Percentiles rank a stretch among this genome's conserved stretches.
Conservation (phyloP, 2,113 vertebrate genomes). For the Terrapene triunguis region DNA sequence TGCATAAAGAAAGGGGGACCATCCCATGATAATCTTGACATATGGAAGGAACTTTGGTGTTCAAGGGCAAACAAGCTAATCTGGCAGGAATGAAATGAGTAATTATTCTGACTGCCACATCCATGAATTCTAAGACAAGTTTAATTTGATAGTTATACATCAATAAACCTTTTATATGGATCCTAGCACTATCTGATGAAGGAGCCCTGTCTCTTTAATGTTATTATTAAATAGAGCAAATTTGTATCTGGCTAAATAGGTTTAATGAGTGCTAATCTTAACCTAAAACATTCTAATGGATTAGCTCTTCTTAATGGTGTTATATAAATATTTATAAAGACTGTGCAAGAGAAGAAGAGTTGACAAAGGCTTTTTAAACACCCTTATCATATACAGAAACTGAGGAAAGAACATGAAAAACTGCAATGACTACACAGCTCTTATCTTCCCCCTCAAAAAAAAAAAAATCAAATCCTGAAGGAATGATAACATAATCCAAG, state of each 20-base stretch:
- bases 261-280: conserved; percentile 68
- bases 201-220: conserved; percentile 38
- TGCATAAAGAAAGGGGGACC: background rate
- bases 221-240: conserved; percentile 68
- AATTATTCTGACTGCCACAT: conserved; percentile 29
- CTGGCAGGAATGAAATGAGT: conserved; percentile 35
- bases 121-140: conserved; percentile 43
- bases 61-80: conserved; percentile 30
- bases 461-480: background rate
- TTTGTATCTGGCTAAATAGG: conserved; percentile 56
- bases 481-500: background rate
- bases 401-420: conserved; percentile 1
- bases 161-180: conserved; percentile 51
- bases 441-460: conserved; percentile 1
- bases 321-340: conserved; percentile 70
- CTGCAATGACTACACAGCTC: background rate
- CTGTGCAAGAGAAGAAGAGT: conserved; percentile 15
- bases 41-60: background rate
- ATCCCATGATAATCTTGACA: background rate
- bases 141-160: conserved; percentile 57
- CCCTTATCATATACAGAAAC: background rate
- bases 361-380: conserved; percentile 37
- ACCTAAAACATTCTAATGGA: conserved; percentile 62
- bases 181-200: conserved; percentile 63
- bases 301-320: conserved; percentile 40